Conservation (phyloP, 2,113 vertebrate species). For the Gymnorhina tibicen region DNA sequence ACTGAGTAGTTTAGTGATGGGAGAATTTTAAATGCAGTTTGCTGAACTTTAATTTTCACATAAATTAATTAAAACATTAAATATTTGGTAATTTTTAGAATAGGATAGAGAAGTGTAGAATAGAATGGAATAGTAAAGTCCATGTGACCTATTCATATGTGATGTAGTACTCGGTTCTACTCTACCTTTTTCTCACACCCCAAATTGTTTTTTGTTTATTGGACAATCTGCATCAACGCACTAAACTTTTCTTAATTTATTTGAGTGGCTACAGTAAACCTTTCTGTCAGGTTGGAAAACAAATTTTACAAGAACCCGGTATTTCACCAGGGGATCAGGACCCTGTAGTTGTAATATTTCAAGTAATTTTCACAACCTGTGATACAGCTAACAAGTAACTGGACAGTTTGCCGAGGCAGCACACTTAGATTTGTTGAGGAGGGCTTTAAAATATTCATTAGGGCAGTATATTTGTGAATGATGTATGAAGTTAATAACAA, state of each 20-base stretch:
- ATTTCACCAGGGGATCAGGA: background rate
- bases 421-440: background rate
- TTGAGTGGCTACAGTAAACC: background rate
- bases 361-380: background rate
- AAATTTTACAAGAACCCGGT: background rate
- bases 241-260: background rate
- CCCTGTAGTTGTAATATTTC: background rate
- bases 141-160: background rate
- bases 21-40: background rate
- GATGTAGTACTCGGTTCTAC: background rate
- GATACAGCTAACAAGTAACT: background rate
- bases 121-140: background rate
- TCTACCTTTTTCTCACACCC: background rate
- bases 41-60: background rate
- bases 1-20: background rate
- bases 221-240: background rate
- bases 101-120: background rate
- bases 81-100: background rate
- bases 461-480: slow-evolving; percentile 8
- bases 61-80: background rate
- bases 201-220: background rate
- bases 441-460: slow-evolving; percentile 52
- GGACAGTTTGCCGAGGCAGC: background rate
- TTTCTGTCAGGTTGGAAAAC: background rate
- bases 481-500: background rate